These are phyloP conservation scores for Leptodirus hochenwartii DNA, from an alignment of 2,888 invertebrate genomes.

Conservation along the genomic window DNA sequence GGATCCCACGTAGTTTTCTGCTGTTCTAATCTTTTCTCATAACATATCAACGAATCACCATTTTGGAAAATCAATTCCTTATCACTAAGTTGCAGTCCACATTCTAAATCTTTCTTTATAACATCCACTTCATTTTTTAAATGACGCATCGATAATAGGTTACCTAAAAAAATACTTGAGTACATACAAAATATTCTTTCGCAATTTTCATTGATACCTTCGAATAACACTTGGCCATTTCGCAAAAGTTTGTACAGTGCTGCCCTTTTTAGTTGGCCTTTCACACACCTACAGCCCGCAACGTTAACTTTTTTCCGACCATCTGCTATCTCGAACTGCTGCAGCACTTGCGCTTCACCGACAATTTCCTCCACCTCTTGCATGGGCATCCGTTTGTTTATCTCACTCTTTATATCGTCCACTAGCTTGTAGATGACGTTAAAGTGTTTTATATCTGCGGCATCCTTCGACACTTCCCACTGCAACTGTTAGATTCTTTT, in stretches of 20 bases:
- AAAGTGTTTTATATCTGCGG: slow-evolving; percentile 46
- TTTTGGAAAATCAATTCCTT: slow-evolving; percentile 39
- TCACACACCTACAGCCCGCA: slow-evolving; percentile 73
- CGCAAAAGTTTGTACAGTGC: slow-evolving; percentile 51
- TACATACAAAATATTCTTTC: slow-evolving; percentile 1
- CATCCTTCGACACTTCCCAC: slow-evolving; percentile 8
- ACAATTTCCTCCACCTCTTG: slow-evolving; percentile 52
- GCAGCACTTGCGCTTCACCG: slow-evolving; percentile 74
- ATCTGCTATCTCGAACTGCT: slow-evolving; percentile 65
- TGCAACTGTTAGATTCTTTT: not conserved
- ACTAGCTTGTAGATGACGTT: slow-evolving; percentile 90
- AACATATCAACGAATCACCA: slow-evolving; percentile 69
- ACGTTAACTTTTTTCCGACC: slow-evolving; percentile 66
- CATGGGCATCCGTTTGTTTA: slow-evolving; percentile 52
- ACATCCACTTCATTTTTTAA: slow-evolving; percentile 72
- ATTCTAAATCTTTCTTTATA: slow-evolving; percentile 72
- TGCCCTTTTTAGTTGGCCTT: slow-evolving; percentile 53
- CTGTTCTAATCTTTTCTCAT: slow-evolving; percentile 39
- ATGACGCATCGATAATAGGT: slow-evolving; percentile 68
- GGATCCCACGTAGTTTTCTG: slow-evolving; percentile 71
- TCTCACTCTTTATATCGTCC: slow-evolving; percentile 68
- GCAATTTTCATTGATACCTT: slow-evolving; percentile 34
- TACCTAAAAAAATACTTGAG: slow-evolving; percentile 33
- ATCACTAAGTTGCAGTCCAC: slow-evolving; percentile 66
- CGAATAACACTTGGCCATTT: slow-evolving; percentile 41